phyloP scores from a whole-genome alignment of 1,140 invertebrate species.

The Antheraea mylitta region DNA sequence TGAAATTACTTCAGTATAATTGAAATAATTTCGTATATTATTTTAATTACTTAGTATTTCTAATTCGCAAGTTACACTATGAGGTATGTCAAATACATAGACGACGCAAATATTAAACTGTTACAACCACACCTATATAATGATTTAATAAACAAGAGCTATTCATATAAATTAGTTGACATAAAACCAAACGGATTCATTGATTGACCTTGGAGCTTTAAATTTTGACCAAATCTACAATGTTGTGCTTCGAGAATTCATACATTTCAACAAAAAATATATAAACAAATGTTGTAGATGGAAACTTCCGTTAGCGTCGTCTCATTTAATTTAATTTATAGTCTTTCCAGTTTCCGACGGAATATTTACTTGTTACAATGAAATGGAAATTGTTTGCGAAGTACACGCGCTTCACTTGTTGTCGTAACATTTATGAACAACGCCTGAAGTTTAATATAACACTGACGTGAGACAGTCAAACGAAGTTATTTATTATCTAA shows the following conservation, averaged over 20 bases:
- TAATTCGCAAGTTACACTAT: background rate
- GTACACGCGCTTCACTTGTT: background rate
- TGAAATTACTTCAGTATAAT: too few species aligned
- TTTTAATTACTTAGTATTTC: background rate
- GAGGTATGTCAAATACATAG: background rate
- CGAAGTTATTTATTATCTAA: too few species aligned
- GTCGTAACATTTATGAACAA: background rate
- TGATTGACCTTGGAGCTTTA: background rate
- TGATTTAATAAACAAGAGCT: background rate
- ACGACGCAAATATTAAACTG: background rate
- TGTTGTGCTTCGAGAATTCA: background rate
- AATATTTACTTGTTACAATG: background rate
- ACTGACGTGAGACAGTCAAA: too few species aligned
- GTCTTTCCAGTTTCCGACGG: background rate
- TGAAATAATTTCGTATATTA: too few species aligned
- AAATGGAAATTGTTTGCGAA: background rate
- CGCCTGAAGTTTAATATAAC: too few species aligned
- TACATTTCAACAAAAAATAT: background rate
- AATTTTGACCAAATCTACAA: background rate
- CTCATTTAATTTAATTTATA: background rate
- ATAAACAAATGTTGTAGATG: background rate
- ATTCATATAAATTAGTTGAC: background rate
- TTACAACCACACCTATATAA: background rate
- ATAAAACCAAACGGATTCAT: background rate
- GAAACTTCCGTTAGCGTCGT: background rate